phyloP scores from a whole-genome alignment of 2,888 invertebrate species.

The Malthinus seriepunctatus region DNA sequence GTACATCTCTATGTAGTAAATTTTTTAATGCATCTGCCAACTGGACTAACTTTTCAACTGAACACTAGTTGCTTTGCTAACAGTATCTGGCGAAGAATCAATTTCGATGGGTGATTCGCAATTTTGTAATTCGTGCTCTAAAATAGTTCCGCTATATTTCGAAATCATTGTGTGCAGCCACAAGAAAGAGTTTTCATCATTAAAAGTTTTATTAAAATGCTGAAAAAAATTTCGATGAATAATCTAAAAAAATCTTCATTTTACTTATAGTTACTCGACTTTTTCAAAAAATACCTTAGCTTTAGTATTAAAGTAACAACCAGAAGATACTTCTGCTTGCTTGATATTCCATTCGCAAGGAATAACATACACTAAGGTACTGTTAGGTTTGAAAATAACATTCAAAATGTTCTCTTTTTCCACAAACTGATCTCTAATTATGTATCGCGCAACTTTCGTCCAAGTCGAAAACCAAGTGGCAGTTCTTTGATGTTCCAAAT shows the following conservation, averaged over 20 bases:
- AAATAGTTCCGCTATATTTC: conserved; percentile 83
- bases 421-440: conserved; percentile 75
- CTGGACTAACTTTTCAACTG: no score
- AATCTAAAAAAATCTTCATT: conserved; percentile 60
- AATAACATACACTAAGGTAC: conserved; percentile 71
- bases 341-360: conserved; percentile 93
- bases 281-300: conserved; percentile 56
- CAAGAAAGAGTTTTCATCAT: conserved; percentile 79
- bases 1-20: no score
- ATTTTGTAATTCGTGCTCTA: conserved; percentile 71
- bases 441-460: conserved; percentile 72
- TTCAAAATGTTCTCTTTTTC: conserved; percentile 88
- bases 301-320: conserved; percentile 75
- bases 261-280: not conserved
- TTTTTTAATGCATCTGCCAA: no score
- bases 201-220: conserved; percentile 76
- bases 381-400: conserved; percentile 78
- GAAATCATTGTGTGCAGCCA: conserved; percentile 80
- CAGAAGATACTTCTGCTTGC: conserved; percentile 48
- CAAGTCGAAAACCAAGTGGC: conserved; percentile 76
- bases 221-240: conserved; percentile 93
- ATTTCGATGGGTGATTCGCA: conserved; percentile 53
- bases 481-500: conserved; percentile 69
- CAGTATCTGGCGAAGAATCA: no score
- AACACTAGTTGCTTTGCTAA: no score